Percentiles rank a stretch among this genome's conserved stretches.
Conservation (phyloP, 30 jellyfish, hydroid and myxozoan genomes). For the Chironex yamaguchii region DNA sequence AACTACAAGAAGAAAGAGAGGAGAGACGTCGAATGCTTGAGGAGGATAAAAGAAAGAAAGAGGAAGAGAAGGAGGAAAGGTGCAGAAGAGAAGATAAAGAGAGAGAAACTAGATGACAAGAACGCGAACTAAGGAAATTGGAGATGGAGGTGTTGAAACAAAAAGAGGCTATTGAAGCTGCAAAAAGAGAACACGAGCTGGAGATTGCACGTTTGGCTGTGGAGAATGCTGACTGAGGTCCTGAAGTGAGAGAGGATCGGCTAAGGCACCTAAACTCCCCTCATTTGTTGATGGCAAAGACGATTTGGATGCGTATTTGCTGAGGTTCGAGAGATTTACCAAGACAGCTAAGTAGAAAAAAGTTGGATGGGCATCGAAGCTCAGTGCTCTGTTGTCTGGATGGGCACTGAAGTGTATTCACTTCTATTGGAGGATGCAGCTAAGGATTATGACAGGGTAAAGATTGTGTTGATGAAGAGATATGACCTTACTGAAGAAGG, state of each 20-base stretch:
- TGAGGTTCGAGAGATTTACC: slow-evolving; percentile 71
- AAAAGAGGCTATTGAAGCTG: slow-evolving; percentile 46
- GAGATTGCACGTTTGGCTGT: slow-evolving; percentile 45
- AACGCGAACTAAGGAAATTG: slow-evolving; percentile 39
- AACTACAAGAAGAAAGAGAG: too few species aligned
- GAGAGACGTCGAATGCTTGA: too few species aligned
- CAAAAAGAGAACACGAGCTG: slow-evolving; percentile 43
- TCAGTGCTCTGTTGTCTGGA: slow-evolving; percentile 57
- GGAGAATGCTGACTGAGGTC: slow-evolving; percentile 21
- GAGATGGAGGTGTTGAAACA: slow-evolving; percentile 28
- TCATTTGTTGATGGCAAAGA: slow-evolving; percentile 58
- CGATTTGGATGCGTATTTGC: slow-evolving; percentile 66
- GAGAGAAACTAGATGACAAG: slow-evolving; percentile 29
- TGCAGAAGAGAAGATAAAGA: slow-evolving; percentile 41
- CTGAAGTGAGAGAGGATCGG: slow-evolving; percentile 21
- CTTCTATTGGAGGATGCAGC: slow-evolving; percentile 55
- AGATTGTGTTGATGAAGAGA: slow-evolving; percentile 52
- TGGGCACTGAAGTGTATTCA: slow-evolving; percentile 65
- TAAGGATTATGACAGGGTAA: slow-evolving; percentile 41
- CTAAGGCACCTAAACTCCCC: slow-evolving; percentile 65
- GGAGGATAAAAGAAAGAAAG: too few species aligned
- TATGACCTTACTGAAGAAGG: slow-evolving; percentile 61
- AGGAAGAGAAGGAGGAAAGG: slow-evolving; percentile 42
- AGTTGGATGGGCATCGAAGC: slow-evolving; percentile 50
- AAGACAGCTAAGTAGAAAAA: slow-evolving; percentile 49